Percentiles rank a stretch among this genome's conserved stretches.
Evolutionary conservation across 2,888 invertebrate species (phyloP).

Genomic region (Dryomyza anilis): DNA sequence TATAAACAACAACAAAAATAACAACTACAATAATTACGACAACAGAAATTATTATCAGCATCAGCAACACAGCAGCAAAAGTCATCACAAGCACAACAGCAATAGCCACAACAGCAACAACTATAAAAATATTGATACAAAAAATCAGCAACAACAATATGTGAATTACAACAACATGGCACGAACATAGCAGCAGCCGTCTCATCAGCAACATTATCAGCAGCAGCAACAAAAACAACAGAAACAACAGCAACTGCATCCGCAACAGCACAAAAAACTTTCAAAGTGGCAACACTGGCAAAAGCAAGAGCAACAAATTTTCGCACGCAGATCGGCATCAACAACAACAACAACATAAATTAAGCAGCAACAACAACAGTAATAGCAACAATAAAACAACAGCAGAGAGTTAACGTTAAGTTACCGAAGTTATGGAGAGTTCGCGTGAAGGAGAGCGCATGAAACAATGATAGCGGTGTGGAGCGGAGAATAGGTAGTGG

Average conservation of each 20-base stretch:
- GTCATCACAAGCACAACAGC: neutral
- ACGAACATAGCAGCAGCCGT: constrained; percentile 12
- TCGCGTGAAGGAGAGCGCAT: no score
- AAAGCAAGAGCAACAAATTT: constrained; percentile 4
- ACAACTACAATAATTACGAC: constrained; percentile 30
- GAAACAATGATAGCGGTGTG: no score
- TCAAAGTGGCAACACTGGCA: constrained; percentile 15
- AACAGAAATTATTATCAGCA: constrained; percentile 30
- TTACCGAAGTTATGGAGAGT: no score
- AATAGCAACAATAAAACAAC: no score
- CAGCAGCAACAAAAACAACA: constrained; percentile 27
- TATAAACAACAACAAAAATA: neutral
- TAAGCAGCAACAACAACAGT: neutral
- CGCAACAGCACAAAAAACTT: constrained; percentile 4
- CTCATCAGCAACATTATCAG: constrained; percentile 12
- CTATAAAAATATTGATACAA: neutral
- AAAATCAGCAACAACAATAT: constrained; percentile 19
- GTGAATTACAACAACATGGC: constrained; percentile 2
- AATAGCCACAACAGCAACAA: constrained; percentile 9
- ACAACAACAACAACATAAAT: constrained; percentile 1
- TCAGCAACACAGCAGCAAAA: constrained; percentile 17
- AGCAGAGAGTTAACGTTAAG: no score
- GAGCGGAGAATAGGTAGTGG: no score
- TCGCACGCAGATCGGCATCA: no score
- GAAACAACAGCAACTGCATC: neutral